Conservation (phyloP, 1,140 invertebrate genomes). For the Aphidius gifuensis region DNA sequence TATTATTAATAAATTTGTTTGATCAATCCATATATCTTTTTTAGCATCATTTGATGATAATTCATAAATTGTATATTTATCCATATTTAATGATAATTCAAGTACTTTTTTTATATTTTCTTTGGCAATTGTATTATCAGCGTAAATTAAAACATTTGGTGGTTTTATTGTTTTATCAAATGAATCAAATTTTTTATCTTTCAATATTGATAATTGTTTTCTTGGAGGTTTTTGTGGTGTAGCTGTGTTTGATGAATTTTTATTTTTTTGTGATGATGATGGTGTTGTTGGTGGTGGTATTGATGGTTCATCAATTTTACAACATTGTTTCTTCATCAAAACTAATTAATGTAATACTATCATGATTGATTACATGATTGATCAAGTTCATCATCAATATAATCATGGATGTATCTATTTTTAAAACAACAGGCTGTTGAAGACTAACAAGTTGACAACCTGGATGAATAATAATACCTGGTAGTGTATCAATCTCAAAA, state of each 20-base stretch:
- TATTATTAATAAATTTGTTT: constrained; percentile 72
- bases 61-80: constrained; percentile 76
- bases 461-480: constrained; percentile 38
- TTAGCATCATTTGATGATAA: constrained; percentile 63
- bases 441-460: constrained; percentile 35
- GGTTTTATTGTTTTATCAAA: constrained; percentile 58
- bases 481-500: constrained; percentile 38
- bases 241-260: too few species aligned
- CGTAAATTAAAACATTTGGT: constrained; percentile 80
- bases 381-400: too few species aligned
- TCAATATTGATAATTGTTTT: background rate
- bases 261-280: too few species aligned
- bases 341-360: too few species aligned
- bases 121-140: constrained; percentile 69
- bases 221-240: background rate
- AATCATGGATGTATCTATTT: constrained; percentile 33
- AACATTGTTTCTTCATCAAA: too few species aligned
- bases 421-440: constrained; percentile 33
- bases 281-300: too few species aligned
- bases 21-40: constrained; percentile 67
- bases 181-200: constrained; percentile 8
- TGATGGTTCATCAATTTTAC: too few species aligned
- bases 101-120: constrained; percentile 70
- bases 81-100: constrained; percentile 64
- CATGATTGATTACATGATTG: background rate